Evolutionary conservation across 2,888 invertebrate species (phyloP).

Genomic region (Sinelater perroti): DNA sequence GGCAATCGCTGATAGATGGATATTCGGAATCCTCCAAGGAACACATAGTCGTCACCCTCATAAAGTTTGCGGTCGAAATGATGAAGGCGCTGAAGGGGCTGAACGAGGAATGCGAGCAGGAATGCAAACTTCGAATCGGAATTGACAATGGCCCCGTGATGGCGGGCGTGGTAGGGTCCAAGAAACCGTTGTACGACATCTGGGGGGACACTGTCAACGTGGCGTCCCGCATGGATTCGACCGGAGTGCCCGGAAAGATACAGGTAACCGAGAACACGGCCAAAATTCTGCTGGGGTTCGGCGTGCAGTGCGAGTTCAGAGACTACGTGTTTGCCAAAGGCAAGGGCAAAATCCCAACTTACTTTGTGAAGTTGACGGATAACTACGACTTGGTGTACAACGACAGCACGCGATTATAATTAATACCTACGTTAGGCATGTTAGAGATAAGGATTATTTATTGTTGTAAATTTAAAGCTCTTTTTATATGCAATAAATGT

Average conservation of each 20-base stretch:
- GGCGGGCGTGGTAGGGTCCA: constrained; percentile 93
- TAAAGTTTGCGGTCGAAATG: constrained; percentile 79
- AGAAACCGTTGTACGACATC: constrained; percentile 94
- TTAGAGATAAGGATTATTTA: no score
- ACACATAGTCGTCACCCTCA: constrained; percentile 67
- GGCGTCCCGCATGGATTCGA: constrained; percentile 95
- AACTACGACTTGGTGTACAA: constrained; percentile 34
- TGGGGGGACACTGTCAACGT: constrained; percentile 98
- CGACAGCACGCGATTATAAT: no score
- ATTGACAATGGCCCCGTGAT: constrained; percentile 91
- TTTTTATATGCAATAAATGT: no score
- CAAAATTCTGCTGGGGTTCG: constrained; percentile 71
- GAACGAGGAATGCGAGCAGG: constrained; percentile 66
- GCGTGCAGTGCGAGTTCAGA: constrained; percentile 73
- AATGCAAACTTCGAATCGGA: constrained; percentile 78
- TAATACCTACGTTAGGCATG: no score
- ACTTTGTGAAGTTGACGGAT: constrained; percentile 74
- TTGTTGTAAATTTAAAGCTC: no score
- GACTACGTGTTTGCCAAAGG: constrained; percentile 80
- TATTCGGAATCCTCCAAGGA: constrained; percentile 48
- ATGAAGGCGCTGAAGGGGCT: constrained; percentile 70
- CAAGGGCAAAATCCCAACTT: constrained; percentile 74
- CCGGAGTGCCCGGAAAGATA: constrained; percentile 81
- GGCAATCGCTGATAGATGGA: constrained; percentile 62
- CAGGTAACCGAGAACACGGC: constrained; percentile 79